phyloP scores from a whole-genome alignment of 2,888 invertebrate genomes.

The Tigriopus californicus region DNA sequence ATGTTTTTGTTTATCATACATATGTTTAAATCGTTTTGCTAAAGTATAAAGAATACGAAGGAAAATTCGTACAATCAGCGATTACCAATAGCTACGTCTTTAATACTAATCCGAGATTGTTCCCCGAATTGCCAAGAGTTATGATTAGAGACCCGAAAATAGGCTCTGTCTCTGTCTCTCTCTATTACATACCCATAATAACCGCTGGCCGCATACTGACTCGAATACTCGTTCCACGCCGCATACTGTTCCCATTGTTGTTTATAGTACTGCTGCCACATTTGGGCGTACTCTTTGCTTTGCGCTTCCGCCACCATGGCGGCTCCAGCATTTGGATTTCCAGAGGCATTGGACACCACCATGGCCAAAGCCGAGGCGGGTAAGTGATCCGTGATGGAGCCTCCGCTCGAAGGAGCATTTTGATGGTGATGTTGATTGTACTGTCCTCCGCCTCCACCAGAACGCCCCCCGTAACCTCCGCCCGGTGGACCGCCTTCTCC shows the following conservation, averaged over 20 bases:
- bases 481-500: too few relatives aligned
- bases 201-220: neutral
- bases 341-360: neutral
- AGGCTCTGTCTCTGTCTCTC: too few relatives aligned
- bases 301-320: neutral
- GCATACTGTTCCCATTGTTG: constrained; percentile 21
- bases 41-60: too few relatives aligned
- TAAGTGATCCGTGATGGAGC: neutral
- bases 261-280: constrained; percentile 18
- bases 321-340: neutral
- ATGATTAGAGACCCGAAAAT: too few relatives aligned
- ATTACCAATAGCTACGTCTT: too few relatives aligned
- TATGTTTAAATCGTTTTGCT: too few relatives aligned
- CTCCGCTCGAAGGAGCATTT: neutral
- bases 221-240: constrained; percentile 18
- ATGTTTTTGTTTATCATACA: too few relatives aligned
- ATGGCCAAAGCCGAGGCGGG: neutral
- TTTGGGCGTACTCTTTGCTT: neutral
- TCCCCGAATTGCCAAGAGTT: too few relatives aligned
- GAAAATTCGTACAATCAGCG: too few relatives aligned
- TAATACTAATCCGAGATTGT: too few relatives aligned
- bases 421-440: neutral
- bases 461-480: neutral
- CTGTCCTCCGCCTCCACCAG: neutral
- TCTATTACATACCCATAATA: too few relatives aligned